These are phyloP conservation scores for Eulithis prunata DNA, from an alignment of 2,888 invertebrate genomes.

Conservation along the genomic window DNA sequence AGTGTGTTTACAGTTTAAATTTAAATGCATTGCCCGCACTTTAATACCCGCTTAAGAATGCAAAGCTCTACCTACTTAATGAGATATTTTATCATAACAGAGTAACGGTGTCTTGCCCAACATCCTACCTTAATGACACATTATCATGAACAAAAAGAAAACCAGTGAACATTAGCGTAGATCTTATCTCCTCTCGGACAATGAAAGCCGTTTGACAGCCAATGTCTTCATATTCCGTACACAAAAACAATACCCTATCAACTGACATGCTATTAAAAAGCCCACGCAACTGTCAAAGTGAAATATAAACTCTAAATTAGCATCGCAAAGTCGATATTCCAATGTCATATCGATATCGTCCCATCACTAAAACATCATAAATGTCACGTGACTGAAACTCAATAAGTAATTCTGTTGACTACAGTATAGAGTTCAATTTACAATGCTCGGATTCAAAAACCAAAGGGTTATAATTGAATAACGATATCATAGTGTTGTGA, in stretches of 20 bases:
- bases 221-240: constrained; percentile 76
- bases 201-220: constrained; percentile 68
- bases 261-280: constrained; percentile 70
- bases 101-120: constrained; percentile 37
- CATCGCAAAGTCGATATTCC: constrained; percentile 46
- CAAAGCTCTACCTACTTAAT: constrained; percentile 16
- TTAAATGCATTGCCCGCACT: background rate
- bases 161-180: constrained; percentile 59
- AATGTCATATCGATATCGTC: constrained; percentile 31
- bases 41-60: constrained; percentile 12
- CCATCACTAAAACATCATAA: constrained; percentile 47
- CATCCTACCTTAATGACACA: constrained; percentile 50
- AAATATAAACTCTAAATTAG: constrained; percentile 33
- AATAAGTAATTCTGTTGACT: constrained; percentile 5
- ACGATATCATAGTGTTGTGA: constrained; percentile 82
- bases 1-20: background rate
- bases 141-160: constrained; percentile 45
- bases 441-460: constrained; percentile 38
- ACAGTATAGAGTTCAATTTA: constrained; percentile 37
- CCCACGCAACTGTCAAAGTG: constrained; percentile 34
- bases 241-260: constrained; percentile 79
- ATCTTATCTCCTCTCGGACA: constrained; percentile 65
- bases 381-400: background rate
- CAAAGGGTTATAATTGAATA: constrained; percentile 79
- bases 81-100: constrained; percentile 32